Percentiles rank a stretch among this genome's conserved stretches.
Conservation (phyloP, 2,113 vertebrate species). For the Ifrita kowaldi region DNA sequence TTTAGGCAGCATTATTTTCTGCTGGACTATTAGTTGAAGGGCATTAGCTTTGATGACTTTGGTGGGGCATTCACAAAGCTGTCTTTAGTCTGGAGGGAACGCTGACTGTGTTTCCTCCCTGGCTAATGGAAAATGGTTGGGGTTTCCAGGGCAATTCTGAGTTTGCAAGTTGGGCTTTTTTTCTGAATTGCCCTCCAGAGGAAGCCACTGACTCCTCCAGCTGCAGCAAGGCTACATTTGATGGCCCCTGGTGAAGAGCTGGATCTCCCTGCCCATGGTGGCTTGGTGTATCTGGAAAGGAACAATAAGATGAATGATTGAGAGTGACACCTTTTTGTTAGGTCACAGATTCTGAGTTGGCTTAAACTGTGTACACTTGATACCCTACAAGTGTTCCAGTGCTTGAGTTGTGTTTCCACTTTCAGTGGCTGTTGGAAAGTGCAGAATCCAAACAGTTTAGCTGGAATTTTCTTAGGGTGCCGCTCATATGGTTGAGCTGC, state of each 20-base stretch:
- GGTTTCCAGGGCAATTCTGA: constrained; percentile 10
- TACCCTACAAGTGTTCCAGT: background rate
- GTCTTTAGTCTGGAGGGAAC: background rate
- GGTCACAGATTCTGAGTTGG: background rate
- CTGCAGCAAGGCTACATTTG: background rate
- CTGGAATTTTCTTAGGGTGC: background rate
- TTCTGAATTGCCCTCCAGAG: background rate
- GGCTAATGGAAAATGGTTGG: background rate
- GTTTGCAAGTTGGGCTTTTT: background rate
- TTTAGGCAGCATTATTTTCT: background rate
- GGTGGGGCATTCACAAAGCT: background rate
- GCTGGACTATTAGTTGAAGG: background rate
- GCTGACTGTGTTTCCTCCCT: background rate
- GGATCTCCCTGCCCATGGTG: background rate
- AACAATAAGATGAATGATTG: background rate
- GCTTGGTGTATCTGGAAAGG: background rate
- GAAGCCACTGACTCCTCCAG: background rate
- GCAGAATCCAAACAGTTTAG: background rate
- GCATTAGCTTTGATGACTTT: background rate
- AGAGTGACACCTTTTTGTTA: background rate
- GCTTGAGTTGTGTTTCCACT: background rate
- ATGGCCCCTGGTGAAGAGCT: background rate
- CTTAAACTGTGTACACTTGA: background rate
- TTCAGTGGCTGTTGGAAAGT: background rate
- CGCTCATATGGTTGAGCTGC: background rate